phyloP scores from a whole-genome alignment of 1,140 invertebrate species.

The Aporrectodea caliginosa region DNA sequence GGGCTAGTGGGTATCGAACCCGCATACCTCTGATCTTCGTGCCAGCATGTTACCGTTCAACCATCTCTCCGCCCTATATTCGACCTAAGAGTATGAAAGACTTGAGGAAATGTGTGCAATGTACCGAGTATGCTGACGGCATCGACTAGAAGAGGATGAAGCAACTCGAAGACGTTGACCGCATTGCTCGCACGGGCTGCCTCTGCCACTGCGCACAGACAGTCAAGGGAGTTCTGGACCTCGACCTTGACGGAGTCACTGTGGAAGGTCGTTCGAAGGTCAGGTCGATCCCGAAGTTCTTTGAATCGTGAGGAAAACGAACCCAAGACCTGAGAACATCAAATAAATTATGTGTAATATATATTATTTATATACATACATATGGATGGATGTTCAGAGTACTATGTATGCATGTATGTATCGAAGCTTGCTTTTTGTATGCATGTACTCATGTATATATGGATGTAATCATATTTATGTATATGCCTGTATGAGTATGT shows the following conservation, averaged over 20 bases:
- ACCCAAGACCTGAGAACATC: constrained; percentile 61
- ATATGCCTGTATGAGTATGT: no score
- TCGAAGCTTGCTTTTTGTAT: no score
- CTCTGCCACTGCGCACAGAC: constrained; percentile 65
- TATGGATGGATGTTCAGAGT: no score
- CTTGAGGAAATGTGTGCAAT: neutral
- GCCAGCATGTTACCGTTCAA: no score
- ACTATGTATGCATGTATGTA: no score
- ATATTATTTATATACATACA: no score
- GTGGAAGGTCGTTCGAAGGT: constrained; percentile 62
- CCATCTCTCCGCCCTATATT: no score
- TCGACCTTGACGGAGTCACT: constrained; percentile 62
- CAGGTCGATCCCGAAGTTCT: constrained; percentile 59
- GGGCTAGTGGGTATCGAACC: no score
- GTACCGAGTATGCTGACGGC: constrained; percentile 63
- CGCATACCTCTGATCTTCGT: no score
- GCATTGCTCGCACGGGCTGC: constrained; percentile 61
- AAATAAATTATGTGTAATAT: no score
- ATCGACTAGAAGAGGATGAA: constrained; percentile 65
- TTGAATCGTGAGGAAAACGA: constrained; percentile 63
- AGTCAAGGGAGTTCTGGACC: constrained; percentile 65
- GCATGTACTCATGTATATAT: no score
- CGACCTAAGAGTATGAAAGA: neutral
- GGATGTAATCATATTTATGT: no score
- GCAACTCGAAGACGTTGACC: constrained; percentile 63